Percentiles rank a stretch among this genome's conserved stretches.
phyloP scores from a whole-genome alignment of 1,140 invertebrate genomes.

The Cotesia chilonis region DNA sequence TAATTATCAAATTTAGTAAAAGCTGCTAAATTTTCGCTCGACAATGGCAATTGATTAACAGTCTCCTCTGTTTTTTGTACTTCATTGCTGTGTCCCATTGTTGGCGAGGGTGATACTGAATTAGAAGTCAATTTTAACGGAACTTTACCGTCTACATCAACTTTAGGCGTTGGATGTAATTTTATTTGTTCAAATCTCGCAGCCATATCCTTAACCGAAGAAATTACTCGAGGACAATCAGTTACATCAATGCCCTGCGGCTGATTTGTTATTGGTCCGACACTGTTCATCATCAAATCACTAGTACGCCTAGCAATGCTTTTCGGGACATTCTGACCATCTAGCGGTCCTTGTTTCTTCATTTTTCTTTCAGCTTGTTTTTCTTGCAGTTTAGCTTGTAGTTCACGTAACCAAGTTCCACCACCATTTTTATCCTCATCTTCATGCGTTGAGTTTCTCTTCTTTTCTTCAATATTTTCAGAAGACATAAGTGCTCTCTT shows the following conservation, averaged over 20 bases:
- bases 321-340: constrained; percentile 54
- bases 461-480: constrained; percentile 57
- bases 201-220: constrained; percentile 80
- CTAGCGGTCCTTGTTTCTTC: constrained; percentile 62
- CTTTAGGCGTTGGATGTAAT: constrained; percentile 44
- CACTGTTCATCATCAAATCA: constrained; percentile 58
- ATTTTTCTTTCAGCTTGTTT: constrained; percentile 75
- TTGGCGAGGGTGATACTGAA: constrained; percentile 35
- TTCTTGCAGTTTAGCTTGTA: constrained; percentile 82
- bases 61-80: constrained; percentile 29
- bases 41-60: constrained; percentile 34
- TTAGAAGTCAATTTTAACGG: constrained; percentile 41
- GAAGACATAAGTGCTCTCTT: constrained; percentile 74
- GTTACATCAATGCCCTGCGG: constrained; percentile 52
- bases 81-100: constrained; percentile 40
- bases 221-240: constrained; percentile 56
- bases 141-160: constrained; percentile 36
- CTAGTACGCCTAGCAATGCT: constrained; percentile 57
- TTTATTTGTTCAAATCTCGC: constrained; percentile 81
- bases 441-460: constrained; percentile 39
- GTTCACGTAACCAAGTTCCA: constrained; percentile 78
- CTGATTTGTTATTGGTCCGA: constrained; percentile 35
- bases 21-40: constrained; percentile 40
- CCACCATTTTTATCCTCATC: constrained; percentile 62
- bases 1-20: constrained; percentile 47